Evolutionary conservation across 2,113 vertebrate genomes (phyloP), one percentile per base, ranked within the genome.

Genomic region (Periophthalmus modestus): DNA sequence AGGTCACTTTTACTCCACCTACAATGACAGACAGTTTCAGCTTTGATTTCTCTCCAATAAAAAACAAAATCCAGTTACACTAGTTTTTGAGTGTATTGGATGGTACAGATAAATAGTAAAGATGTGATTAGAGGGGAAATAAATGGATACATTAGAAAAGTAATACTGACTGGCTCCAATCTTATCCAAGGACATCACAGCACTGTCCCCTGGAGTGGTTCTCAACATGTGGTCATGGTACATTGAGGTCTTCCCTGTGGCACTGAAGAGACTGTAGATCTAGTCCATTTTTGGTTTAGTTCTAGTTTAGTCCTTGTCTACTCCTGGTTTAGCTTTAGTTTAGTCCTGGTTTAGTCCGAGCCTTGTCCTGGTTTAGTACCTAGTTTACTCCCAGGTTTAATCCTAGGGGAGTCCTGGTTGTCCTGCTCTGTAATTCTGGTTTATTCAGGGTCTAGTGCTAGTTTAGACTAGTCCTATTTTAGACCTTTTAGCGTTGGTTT

Each of bases 1-100:
- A 97, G 13, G 90, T 93, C 69, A 97, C 75, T 36, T 88, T 94
- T 76, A 94, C 93, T 65, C 95, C 96, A 59, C 89, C 87, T 79
- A 18, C 18, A 61, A 10, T 19, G 21, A 54, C 2, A 59, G 15
- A 69, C 2, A 0, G 6, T 46, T 65, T 52, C 16, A 13, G 15
- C 36, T 34, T 36, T 11, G 7, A 21, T 36, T n/a, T 21, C n/a
- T 43, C 62, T 39, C 7, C 33, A 43, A 1, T 0, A 2, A n/a
- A 11, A 21, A 39, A 16, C 6, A 19, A 5, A 67, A 43, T 48
- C 13, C 43, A 5, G 34, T 39, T 46, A 66, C 7, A n/a, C 21
- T 16, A 2, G 12, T 13, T 28, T 24, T 14, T 24, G 21, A 24
- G 65, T 16, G 4, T 2, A 2, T 4, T 7, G 4, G 43, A 13